A percentile compares a stretch with the other conserved stretches of the same genome.
phyloP scores from a whole-genome alignment of 2,113 vertebrate species.

The Baryphthengus martii region DNA sequence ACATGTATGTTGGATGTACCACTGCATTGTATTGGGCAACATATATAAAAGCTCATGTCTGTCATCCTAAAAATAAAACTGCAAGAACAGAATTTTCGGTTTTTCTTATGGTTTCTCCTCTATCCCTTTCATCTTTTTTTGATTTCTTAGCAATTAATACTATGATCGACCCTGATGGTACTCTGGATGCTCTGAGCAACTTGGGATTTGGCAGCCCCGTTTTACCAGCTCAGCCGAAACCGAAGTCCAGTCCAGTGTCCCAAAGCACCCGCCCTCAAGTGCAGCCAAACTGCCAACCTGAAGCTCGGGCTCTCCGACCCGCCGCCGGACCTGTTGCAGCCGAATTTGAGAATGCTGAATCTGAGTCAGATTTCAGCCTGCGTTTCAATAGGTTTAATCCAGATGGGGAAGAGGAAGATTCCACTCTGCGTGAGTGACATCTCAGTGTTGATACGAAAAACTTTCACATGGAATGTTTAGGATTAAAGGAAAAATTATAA shows the following conservation, averaged over 20 bases:
- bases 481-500: constrained; percentile 42
- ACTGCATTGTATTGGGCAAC: neutral
- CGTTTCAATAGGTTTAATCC: constrained; percentile 86
- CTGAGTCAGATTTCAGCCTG: constrained; percentile 78
- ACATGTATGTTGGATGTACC: neutral
- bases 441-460: constrained; percentile 27
- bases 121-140: neutral
- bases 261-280: constrained; percentile 58
- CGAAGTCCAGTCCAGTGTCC: constrained; percentile 71
- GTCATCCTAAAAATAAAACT: neutral
- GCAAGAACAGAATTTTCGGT: rapidly evolving
- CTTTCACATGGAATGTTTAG: constrained; percentile 62
- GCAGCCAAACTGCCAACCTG: constrained; percentile 63
- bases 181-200: constrained; percentile 89
- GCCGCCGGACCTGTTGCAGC: constrained; percentile 43
- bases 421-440: constrained; percentile 84
- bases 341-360: constrained; percentile 69
- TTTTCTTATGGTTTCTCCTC: neutral
- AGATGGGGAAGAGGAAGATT: constrained; percentile 85
- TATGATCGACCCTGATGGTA: constrained; percentile 97
- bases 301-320: constrained; percentile 67
- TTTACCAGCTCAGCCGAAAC: constrained; percentile 75
- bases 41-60: neutral
- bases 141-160: constrained; percentile 86
- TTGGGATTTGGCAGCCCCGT: constrained; percentile 82